Evolutionary conservation across 2,888 invertebrate genomes (phyloP), one percentile per base, ranked within the genome.

Genomic region (Sarcophaga rosellei): DNA sequence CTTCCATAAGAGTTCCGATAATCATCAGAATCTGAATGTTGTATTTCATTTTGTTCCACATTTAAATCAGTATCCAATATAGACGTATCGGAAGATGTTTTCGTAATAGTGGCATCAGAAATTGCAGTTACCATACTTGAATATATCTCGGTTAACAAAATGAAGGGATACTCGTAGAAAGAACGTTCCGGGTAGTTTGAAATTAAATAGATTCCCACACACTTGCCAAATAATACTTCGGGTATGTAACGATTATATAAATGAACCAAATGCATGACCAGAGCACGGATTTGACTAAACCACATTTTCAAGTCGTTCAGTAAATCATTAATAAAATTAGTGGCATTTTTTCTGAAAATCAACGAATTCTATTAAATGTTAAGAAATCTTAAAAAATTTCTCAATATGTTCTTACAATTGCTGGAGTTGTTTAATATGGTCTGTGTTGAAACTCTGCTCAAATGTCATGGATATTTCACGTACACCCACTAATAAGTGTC

Each of bases 1-100:
- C 35, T 35, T 0, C 72, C 81, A 17, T 84, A 80, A 15, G 86
- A 84, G 4, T 74, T 70, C 11, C 23, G 79, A 63, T 88, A 89
- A 17, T 88, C 74, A 45, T 86, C 87, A 59, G 76, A 25, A 11
- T 87, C 88, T 6, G 86, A 83, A 21, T 88, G 87, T n/a, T 86
- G 81, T 74, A 90, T 90, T 76, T 90, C 90, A 79, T 90, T 90
- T 88, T 89, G 90, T 76, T 89, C 88, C 20, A 88, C 69, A 66
- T 89, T 87, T 15, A 88, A 81, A 23, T 87, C 88, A 21, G 85
- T 76, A 44, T 73, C 62, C n/a, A 84, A 25, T 17, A 59, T 59
- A 0, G 69, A 10, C 11, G 59, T 62, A 1, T 79, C 74, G 11
- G 78, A 83, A 2, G 84, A 15, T 44, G 61, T 21, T 11, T 72